Evolutionary conservation across 2,797 vertebrate species (phyloP).

Genomic region (Astyanax mexicanus): DNA sequence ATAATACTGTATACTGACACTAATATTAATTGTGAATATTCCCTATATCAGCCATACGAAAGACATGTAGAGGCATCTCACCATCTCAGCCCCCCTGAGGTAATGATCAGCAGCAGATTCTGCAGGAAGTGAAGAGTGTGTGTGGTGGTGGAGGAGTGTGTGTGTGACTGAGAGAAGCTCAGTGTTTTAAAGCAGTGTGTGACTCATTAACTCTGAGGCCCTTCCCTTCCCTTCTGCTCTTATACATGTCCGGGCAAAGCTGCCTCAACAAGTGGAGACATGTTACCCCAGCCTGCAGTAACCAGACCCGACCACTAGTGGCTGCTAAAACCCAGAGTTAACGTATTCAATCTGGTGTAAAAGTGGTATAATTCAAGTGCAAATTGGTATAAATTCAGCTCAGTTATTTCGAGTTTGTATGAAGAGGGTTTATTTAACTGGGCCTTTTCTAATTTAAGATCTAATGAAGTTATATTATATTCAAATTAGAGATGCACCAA

Average conservation of each 20-base stretch:
- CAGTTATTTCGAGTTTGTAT: too few species aligned
- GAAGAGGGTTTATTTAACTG: too few species aligned
- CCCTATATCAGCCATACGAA: too few species aligned
- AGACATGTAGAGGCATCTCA: conserved; percentile 19
- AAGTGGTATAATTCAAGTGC: too few species aligned
- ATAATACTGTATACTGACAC: too few species aligned
- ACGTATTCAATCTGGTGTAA: too few species aligned
- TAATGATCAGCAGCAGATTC: background rate
- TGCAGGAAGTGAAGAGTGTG: background rate
- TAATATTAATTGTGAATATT: too few species aligned
- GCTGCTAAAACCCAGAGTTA: too few species aligned
- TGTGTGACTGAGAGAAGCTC: background rate
- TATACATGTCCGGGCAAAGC: conserved; percentile 26
- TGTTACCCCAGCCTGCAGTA: conserved; percentile 6
- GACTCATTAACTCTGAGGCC: conserved; percentile 22
- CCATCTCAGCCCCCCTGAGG: background rate
- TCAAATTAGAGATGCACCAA: too few species aligned
- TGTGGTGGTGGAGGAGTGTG: background rate
- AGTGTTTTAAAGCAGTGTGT: background rate
- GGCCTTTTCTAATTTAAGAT: too few species aligned
- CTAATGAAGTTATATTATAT: too few species aligned
- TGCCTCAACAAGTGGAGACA: conserved; percentile 7
- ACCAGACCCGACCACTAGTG: background rate
- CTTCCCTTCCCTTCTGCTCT: background rate
- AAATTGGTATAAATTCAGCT: too few species aligned